Evolutionary conservation across 2,888 invertebrate genomes (phyloP).

Genomic region (Empis stercorea): DNA sequence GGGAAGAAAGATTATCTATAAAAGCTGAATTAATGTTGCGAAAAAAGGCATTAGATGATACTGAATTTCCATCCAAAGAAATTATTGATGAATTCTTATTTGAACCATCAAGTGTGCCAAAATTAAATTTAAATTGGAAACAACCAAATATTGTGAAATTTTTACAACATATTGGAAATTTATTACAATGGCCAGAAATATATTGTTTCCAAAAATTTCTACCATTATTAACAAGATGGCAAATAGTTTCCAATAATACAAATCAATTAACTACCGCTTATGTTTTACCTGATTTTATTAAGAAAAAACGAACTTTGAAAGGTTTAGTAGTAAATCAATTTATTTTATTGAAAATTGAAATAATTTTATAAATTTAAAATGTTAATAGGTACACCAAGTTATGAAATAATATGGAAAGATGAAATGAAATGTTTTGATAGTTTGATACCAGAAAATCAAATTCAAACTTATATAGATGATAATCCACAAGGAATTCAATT

Average conservation of each 20-base stretch:
- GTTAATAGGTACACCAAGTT: conserved; percentile 48
- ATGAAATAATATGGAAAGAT: conserved; percentile 60
- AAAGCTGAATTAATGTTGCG: conserved; percentile 57
- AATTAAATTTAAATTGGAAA: conserved; percentile 45
- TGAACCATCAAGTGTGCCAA: conserved; percentile 40
- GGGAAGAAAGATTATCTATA: conserved; percentile 48
- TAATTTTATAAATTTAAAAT: not conserved
- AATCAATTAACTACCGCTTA: conserved; percentile 15
- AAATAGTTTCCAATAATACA: conserved; percentile 31
- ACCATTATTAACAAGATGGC: conserved; percentile 65
- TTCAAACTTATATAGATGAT: conserved; percentile 38
- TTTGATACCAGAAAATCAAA: conserved; percentile 47
- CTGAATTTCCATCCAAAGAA: conserved; percentile 56
- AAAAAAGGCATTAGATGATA: conserved; percentile 48
- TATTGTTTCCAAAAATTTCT: conserved; percentile 68
- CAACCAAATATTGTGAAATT: conserved; percentile 58
- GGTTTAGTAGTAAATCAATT: conserved; percentile 29
- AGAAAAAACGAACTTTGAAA: conserved; percentile 44
- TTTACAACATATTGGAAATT: conserved; percentile 49
- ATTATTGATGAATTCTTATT: conserved; percentile 60
- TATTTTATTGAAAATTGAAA: not conserved
- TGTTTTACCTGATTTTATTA: conserved; percentile 41
- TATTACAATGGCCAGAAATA: conserved; percentile 60
- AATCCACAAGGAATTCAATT: conserved; percentile 36
- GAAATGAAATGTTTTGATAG: conserved; percentile 42